A percentile compares a stretch with the other conserved stretches of the same genome.
phyloP scores from a whole-genome alignment of 2,113 vertebrate genomes.

The Rhinichthys klamathensis region DNA sequence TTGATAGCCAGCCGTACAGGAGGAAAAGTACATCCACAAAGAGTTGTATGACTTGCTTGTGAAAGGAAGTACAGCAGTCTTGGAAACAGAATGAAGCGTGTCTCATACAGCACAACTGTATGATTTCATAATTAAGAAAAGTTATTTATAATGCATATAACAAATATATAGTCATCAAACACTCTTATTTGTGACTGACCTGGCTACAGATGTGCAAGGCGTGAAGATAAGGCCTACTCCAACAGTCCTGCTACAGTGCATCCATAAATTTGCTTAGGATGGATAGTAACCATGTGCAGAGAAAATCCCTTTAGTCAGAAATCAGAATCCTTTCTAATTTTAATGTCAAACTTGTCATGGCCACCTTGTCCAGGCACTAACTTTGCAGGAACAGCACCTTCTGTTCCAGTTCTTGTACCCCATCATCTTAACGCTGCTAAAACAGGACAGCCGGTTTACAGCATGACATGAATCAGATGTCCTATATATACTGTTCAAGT shows the following conservation, averaged over 20 bases:
- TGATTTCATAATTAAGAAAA: slow-evolving; percentile 61
- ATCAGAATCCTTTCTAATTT: not conserved
- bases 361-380: not conserved
- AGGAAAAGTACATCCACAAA: slow-evolving; percentile 49
- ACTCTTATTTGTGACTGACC: not conserved
- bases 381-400: slow-evolving; percentile 26
- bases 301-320: not conserved
- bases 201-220: not conserved
- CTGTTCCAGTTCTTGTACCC: slow-evolving; percentile 18
- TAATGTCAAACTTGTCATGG: slow-evolving; percentile 25
- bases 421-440: slow-evolving; percentile 30
- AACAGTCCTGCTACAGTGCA: not conserved
- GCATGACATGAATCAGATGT: slow-evolving; percentile 19
- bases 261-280: not conserved
- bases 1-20: slow-evolving; percentile 48
- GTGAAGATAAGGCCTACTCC: not conserved
- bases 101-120: not conserved
- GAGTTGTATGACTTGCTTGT: slow-evolving; percentile 19
- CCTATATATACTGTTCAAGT: slow-evolving; percentile 19
- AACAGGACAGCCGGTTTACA: slow-evolving; percentile 37
- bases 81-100: not conserved
- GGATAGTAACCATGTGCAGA: slow-evolving; percentile 36
- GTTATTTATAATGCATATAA: not conserved
- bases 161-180: not conserved
- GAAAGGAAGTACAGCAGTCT: not conserved